Base-by-base conservation (phyloP, 2,888 invertebrate species). In the Heteropelma amictum region DNA sequence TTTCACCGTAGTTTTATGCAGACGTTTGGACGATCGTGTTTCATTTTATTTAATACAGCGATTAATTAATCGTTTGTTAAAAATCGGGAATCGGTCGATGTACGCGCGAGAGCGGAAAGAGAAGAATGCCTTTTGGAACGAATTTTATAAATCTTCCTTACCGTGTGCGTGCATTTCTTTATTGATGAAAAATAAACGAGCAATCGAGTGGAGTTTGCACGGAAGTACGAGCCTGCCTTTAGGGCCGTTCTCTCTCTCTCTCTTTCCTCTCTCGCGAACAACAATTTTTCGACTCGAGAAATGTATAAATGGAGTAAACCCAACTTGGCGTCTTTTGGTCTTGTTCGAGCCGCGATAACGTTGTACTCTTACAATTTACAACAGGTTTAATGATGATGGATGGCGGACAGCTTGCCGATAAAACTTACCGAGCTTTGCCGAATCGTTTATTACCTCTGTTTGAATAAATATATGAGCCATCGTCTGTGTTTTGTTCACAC, bases 371-470 rank as follows among this genome's bases (percentile, higher is more conserved):
- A 70, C 73, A 77, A 78, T 78, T 79, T 76, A 76, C n/a, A n/a
- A 58, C 72, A 63, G 74, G 68, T 67, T 68, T 80, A 80, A 78
- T 80, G 78, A 80, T 80, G 79, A 80, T 74, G 77, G 77, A 79
- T 79, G 72, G 79, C 72, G 73, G 73, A 33, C 51, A 47, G 64
- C 64, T 77, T 47, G 76, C 68, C 68, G 77, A 79, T 79, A 79
- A 79, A 78, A 79, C 76, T 79, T 65, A 40, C 61, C 64, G 40
- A 74, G 67, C 58, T 67, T 77, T 56, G 73, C 58, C 51, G 38
- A 49, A 35, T 67, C 49, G 1, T 23, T 40, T 58, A 63, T 28
- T 5, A 12, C n/a, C 7, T 28, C 8, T 2, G 26, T 38, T 26
- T 45, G 40, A 40, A 42, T 38, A 33, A 47, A 35, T 45, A 38